Conservation (phyloP, 2,113 vertebrate genomes). For the Cygnus buccinator region DNA sequence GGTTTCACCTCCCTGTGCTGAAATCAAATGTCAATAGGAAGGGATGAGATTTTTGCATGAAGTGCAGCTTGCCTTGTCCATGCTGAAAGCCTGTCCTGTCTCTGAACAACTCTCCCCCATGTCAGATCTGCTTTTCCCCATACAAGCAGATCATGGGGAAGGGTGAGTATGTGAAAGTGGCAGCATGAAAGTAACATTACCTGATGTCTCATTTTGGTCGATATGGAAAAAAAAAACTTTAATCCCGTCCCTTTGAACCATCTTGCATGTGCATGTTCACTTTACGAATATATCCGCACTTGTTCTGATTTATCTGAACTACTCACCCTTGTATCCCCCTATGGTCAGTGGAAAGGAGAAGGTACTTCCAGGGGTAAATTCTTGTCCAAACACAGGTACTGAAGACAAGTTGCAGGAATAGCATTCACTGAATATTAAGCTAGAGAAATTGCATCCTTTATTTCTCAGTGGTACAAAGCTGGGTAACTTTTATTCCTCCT, state of each 20-base stretch:
- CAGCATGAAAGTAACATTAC: neutral
- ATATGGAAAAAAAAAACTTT: neutral
- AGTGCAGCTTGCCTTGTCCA: neutral
- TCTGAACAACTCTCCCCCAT: accelerated
- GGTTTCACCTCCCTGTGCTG: neutral
- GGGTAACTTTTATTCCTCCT: neutral
- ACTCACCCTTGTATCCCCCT: neutral
- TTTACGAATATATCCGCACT: neutral
- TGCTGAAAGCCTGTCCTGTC: neutral
- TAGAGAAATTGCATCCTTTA: neutral
- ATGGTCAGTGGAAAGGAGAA: neutral
- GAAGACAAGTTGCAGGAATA: neutral
- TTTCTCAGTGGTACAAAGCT: neutral
- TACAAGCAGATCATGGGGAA: neutral
- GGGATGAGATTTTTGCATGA: neutral
- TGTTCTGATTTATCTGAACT: neutral
- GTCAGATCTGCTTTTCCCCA: neutral
- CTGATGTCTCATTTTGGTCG: neutral
- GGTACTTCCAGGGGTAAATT: neutral
- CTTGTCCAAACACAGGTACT: neutral
- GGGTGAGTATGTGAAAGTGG: neutral
- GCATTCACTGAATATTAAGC: neutral
- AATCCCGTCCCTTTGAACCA: neutral
- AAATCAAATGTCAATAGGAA: neutral
- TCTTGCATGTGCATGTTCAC: accelerated